phyloP scores from a whole-genome alignment of 2,113 vertebrate species.

The Phylloscopus trochilus region DNA sequence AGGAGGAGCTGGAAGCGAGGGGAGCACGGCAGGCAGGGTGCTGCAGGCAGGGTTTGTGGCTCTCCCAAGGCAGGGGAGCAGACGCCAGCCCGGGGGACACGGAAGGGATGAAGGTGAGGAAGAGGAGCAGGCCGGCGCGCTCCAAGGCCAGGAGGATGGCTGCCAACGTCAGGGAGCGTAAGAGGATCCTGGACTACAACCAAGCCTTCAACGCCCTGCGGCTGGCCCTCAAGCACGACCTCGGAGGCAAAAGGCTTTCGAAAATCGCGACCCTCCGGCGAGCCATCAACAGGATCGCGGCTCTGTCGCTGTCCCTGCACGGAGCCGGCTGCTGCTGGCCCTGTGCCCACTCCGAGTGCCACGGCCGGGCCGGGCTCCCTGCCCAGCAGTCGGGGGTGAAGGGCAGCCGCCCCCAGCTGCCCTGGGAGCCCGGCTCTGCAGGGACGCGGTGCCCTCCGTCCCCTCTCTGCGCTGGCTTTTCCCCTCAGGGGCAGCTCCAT shows the following conservation, averaged over 20 bases:
- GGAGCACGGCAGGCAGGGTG: not conserved
- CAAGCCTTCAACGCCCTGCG: slow-evolving; percentile 94
- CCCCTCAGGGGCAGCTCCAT: slow-evolving; percentile 33
- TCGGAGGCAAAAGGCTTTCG: slow-evolving; percentile 90
- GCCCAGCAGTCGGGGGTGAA: not conserved
- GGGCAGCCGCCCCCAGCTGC: not conserved
- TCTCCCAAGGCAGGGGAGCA: slow-evolving; percentile 52
- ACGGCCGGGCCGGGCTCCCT: not conserved
- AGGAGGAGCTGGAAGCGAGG: slow-evolving; percentile 71
- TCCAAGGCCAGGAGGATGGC: slow-evolving; percentile 92
- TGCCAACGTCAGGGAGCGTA: slow-evolving; percentile 92
- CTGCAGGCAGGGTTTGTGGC: not conserved
- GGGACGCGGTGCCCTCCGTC: not conserved
- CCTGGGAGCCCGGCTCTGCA: not conserved
- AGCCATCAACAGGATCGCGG: slow-evolving; percentile 90
- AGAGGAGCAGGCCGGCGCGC: slow-evolving; percentile 81
- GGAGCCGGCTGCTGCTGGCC: slow-evolving; percentile 45
- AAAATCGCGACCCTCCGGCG: slow-evolving; percentile 94
- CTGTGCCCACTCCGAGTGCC: slow-evolving; percentile 81
- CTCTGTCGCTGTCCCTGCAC: slow-evolving; percentile 85
- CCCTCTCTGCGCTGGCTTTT: not conserved
- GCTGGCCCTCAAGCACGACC: slow-evolving; percentile 86
- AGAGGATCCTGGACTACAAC: slow-evolving; percentile 97
- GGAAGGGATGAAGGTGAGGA: slow-evolving; percentile 68
- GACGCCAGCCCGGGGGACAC: slow-evolving; percentile 19